Evolutionary conservation across 2,888 invertebrate genomes (phyloP), one percentile per base, ranked within the genome.

Genomic region (Agelastica alni): DNA sequence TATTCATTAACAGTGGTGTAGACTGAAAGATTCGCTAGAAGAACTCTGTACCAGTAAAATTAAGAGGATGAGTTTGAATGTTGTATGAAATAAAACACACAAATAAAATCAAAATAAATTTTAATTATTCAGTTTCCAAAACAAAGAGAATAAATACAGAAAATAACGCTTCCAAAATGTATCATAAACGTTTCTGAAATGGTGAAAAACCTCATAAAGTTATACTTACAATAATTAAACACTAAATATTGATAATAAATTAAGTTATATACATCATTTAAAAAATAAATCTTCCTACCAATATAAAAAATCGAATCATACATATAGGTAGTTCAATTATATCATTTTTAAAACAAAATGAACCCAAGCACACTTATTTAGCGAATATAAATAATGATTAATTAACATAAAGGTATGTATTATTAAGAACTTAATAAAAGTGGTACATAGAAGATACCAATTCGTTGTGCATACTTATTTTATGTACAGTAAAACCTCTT

Each of bases 341-440:
- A 10, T 41, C 48, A 48, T 48, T 48, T 48, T 39, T 48, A 48
- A 14, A 48, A 48, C 48, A 48, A 48, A 48, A 48, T 41, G 41
- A 48, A 41, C n/a, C 12, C 17, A 34, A 34, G 14, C 32, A 18
- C 18, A 20, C 37, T 12, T 39, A 39, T 6, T 12, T 13, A 10
- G n/a, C 7, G 32, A 20, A 34, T 12, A 12, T 14, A 17, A 32
- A 44, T 16, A 5, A 10, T 10, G 14, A 18, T 41, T 41, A 41
- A 20, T 10, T n/a, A 2, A 26, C 22, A 14, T 22, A 42, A 42
- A 42, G 42, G n/a, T n/a, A n/a, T n/a, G n/a, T n/a, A n/a, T n/a
- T n/a, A n/a, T 42, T 16, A 2, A 9, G 9, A 26, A 26, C 26
- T 7, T 26, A 26, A 26, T 1, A 7, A 6, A 7, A 9, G 9